Evolutionary conservation across 2,888 invertebrate genomes (phyloP).

Genomic region (Trachelus iudaicus): DNA sequence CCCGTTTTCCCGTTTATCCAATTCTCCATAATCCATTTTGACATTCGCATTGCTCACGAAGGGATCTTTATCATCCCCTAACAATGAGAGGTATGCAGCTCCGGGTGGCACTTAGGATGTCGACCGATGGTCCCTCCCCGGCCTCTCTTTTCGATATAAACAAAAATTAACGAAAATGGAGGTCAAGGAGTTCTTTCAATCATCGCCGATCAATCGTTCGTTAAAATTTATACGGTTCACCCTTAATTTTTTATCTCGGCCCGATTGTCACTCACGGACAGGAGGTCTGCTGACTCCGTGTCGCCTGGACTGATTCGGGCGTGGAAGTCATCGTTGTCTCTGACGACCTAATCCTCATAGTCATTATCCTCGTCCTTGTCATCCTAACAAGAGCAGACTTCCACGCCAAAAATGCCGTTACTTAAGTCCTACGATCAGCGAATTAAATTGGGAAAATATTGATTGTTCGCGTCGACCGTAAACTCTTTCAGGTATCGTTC

Average conservation of each 20-base stretch:
- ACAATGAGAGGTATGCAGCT: slow-evolving; percentile 62
- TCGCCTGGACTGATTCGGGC: slow-evolving; percentile 62
- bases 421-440: slow-evolving; percentile 33
- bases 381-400: slow-evolving; percentile 6
- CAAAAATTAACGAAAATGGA: background rate
- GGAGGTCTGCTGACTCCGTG: slow-evolving; percentile 64
- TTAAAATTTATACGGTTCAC: background rate
- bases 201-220: background rate
- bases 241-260: background rate
- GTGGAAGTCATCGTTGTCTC: slow-evolving; percentile 47
- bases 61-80: slow-evolving; percentile 52
- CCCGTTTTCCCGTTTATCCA: slow-evolving; percentile 19
- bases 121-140: slow-evolving; percentile 27
- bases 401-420: slow-evolving; percentile 37
- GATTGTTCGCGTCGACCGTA: slow-evolving; percentile 52
- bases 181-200: background rate
- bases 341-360: background rate
- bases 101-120: slow-evolving; percentile 64
- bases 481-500: slow-evolving; percentile 54
- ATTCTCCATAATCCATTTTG: slow-evolving; percentile 19
- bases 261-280: slow-evolving; percentile 6
- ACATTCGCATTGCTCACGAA: slow-evolving; percentile 48
- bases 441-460: slow-evolving; percentile 58
- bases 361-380: background rate
- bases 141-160: background rate